A percentile compares a stretch with the other conserved stretches of the same genome.
Conservation (phyloP, 2,888 invertebrate species). For the Adelognathus sp. region DNA sequence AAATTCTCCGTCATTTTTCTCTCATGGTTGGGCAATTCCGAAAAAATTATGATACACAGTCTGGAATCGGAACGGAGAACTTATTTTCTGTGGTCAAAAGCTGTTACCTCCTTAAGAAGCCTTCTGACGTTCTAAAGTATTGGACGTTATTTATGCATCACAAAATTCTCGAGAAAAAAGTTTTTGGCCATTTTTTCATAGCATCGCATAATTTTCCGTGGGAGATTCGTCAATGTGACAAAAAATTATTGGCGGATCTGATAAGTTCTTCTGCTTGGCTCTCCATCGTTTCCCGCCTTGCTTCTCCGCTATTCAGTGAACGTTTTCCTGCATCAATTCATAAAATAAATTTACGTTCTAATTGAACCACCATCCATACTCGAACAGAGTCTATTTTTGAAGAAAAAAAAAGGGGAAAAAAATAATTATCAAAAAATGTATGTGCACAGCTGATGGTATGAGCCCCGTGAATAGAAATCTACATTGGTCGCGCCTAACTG, state of each 20-base stretch:
- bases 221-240: neutral
- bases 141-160: neutral
- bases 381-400: too few species aligned
- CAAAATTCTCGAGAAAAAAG: neutral
- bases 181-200: neutral
- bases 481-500: slow-evolving; percentile 7
- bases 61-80: too few species aligned
- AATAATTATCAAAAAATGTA: slow-evolving; percentile 64
- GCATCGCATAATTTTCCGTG: neutral
- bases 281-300: neutral
- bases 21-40: too few species aligned
- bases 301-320: neutral
- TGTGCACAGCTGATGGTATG: slow-evolving; percentile 79
- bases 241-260: neutral
- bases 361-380: neutral
- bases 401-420: neutral
- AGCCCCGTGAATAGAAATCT: slow-evolving; percentile 67
- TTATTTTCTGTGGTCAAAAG: too few species aligned
- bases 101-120: too few species aligned
- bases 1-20: too few species aligned
- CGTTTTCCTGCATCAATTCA: neutral
- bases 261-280: neutral
- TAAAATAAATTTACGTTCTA: neutral
- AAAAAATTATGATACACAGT: too few species aligned
- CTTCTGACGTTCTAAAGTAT: too few species aligned